Evolutionary conservation across 2,888 invertebrate species (phyloP), one percentile per base, ranked within the genome.

Genomic region (Philonicus albiceps): DNA sequence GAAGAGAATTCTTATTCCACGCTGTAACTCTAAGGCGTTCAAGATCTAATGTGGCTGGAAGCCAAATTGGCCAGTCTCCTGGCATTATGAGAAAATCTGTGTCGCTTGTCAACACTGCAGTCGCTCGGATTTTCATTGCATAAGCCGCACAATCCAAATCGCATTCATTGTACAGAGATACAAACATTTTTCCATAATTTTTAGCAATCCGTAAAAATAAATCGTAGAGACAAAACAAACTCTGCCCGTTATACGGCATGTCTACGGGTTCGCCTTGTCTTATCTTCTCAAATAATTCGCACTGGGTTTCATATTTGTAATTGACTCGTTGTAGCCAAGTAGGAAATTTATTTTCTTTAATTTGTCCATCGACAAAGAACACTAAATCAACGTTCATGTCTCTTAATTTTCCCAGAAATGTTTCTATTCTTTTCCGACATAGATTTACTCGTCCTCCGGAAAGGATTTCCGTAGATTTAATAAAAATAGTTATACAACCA

Each of bases 51-150:
- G 53, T 49, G 1, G 13, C 34, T 27, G 87, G 74, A 16, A 84
- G 49, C 88, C 88, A 88, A 30, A 88, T 81, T 2, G 74, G 49
- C 75, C 75, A 88, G 31, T 87, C 86, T 6, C 86, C 87, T 8
- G 86, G 86, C 87, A 86, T 87, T 76, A 88, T 86, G 76, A 88
- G 37, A 85, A 88, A 88, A 78, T 88, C 87, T 16, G 88, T 86
- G 85, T 88, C 88, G 19, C 22, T n/a, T 19, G 86, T 72, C 73
- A 87, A 27, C 8, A 88, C 80, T 6, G 88, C 88, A 72, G 86
- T 8, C 13, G 87, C 86, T 6, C 53, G 37, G 3, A 49, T 31
- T 76, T 83, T 85, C 5, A 37, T 84, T 1, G 88, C 88, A 80
- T 81, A 87, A 8, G 86, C 72, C 4, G 87, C 88, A 13, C 86